Percentiles rank a stretch among this genome's conserved stretches.
phyloP scores from a whole-genome alignment of 1,140 invertebrate genomes.

The Bombus confusus region DNA sequence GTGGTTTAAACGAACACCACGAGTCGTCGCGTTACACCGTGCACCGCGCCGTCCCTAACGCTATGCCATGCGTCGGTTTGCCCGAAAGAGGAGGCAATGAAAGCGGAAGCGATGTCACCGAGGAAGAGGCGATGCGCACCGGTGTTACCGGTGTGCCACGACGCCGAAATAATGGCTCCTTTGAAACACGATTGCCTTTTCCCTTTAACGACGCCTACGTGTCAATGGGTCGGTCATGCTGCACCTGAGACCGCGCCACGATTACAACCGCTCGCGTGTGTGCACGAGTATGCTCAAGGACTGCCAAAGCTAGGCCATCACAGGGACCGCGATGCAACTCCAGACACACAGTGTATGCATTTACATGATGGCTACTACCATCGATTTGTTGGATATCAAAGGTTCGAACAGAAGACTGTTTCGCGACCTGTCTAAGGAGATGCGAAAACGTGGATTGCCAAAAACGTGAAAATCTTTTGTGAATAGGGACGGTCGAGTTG shows the following conservation, averaged over 20 bases:
- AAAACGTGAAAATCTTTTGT: not conserved
- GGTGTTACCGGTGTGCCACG: constrained; percentile 33
- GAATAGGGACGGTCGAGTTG: not conserved
- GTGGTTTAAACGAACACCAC: constrained; percentile 51
- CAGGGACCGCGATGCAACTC: not conserved
- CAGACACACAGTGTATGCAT: not conserved
- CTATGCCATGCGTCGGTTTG: not conserved
- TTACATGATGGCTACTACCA: not conserved
- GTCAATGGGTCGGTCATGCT: constrained; percentile 52
- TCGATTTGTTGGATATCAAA: constrained; percentile 37
- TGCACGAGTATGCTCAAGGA: not conserved
- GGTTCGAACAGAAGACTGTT: not conserved
- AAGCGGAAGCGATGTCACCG: constrained; percentile 19
- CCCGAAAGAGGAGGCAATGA: constrained; percentile 28
- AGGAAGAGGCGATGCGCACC: not conserved
- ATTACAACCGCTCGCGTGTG: not conserved
- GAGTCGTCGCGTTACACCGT: not conserved
- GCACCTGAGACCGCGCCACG: constrained; percentile 33
- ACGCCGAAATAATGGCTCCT: constrained; percentile 56
- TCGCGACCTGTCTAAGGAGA: too few species aligned
- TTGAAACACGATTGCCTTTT: constrained; percentile 59
- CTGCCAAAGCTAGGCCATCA: not conserved
- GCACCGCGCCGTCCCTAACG: not conserved
- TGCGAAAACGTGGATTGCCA: not conserved
- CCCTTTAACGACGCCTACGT: constrained; percentile 62